Percentiles rank a stretch among this genome's conserved stretches.
These are phyloP conservation scores for Cisticola juncidis DNA, from an alignment of 2,113 vertebrate genomes.

Conservation along the genomic window DNA sequence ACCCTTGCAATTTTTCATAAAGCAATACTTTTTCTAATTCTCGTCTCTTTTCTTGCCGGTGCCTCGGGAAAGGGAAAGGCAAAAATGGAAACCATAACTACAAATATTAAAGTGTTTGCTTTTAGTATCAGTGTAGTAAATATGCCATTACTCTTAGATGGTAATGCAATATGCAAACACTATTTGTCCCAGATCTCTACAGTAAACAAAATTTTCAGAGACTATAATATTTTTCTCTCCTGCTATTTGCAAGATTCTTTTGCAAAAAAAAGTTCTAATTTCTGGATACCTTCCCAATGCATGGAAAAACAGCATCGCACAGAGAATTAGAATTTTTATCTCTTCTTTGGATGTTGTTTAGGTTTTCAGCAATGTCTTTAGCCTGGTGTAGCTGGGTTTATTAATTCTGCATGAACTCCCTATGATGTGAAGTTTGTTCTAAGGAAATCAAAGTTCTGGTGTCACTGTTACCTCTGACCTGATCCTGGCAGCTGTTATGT, in stretches of 20 bases:
- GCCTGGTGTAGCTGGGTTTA: background rate
- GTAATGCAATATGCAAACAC: constrained; percentile 38
- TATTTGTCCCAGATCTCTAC: background rate
- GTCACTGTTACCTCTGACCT: background rate
- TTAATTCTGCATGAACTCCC: background rate
- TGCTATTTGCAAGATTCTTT: background rate
- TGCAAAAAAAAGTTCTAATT: background rate
- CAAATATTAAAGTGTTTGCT: constrained; percentile 31
- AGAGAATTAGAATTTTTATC: background rate
- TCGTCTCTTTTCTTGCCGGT: background rate
- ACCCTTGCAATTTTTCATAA: constrained; percentile 42
- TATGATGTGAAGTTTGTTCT: fast-evolving
- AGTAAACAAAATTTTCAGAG: constrained; percentile 23
- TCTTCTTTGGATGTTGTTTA: background rate
- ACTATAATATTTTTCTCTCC: background rate
- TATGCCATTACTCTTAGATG: constrained; percentile 13
- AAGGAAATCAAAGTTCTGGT: background rate
- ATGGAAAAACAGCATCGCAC: background rate
- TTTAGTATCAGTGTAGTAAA: constrained; percentile 29
- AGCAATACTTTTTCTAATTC: constrained; percentile 30
- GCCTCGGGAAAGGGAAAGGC: background rate
- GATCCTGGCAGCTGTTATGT: background rate
- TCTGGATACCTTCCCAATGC: background rate
- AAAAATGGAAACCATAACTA: background rate
- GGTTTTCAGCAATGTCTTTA: background rate